Conservation (phyloP, 2,888 invertebrate genomes). For the Scaptomyza cyrtandrae region DNA sequence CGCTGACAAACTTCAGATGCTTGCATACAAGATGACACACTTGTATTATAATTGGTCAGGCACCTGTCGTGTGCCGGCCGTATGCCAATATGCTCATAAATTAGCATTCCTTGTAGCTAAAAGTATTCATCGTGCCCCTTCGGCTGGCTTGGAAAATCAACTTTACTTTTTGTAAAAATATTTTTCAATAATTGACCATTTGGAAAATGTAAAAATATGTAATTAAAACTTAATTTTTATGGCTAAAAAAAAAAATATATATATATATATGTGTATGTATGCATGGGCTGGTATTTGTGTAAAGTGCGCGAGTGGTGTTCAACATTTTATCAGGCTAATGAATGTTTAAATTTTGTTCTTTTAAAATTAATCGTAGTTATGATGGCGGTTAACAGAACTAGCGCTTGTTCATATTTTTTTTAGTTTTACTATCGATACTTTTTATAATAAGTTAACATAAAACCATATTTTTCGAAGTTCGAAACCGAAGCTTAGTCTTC, state of each 20-base stretch:
- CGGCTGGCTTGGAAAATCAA: conserved; percentile 86
- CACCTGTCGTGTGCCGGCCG: conserved; percentile 94
- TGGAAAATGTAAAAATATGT: not conserved
- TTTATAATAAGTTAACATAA: not conserved
- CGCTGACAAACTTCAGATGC: conserved; percentile 91
- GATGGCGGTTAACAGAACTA: not conserved
- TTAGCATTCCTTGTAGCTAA: conserved; percentile 95
- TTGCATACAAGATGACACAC: conserved; percentile 94
- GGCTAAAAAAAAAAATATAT: no score
- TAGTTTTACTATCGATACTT: not conserved
- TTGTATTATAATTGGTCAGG: conserved; percentile 97
- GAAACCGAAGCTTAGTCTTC: not conserved
- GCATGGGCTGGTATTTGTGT: no score
- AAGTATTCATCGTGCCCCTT: conserved; percentile 89
- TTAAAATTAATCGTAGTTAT: no score
- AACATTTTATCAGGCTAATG: no score
- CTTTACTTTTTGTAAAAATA: conserved; percentile 87
- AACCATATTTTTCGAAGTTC: not conserved
- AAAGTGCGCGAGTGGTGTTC: no score
- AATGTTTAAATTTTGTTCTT: no score
- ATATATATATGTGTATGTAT: no score
- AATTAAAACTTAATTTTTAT: not conserved
- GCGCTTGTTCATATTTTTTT: no score
- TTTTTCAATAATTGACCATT: not conserved
- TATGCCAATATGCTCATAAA: conserved; percentile 97